Conservation (phyloP, 2,888 invertebrate genomes). For the Holacanthella duospinosa region DNA sequence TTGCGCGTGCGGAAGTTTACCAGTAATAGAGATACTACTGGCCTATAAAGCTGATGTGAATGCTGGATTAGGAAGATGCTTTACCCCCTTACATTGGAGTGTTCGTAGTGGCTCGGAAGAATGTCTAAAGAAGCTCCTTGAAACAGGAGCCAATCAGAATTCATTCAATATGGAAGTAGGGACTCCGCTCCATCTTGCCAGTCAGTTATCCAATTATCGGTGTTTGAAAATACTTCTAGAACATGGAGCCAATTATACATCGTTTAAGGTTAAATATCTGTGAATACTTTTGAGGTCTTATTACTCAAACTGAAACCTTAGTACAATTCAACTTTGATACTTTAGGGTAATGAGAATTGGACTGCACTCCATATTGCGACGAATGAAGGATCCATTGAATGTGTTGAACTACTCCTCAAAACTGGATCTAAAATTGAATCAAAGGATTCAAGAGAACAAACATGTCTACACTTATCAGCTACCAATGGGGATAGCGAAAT, state of each 20-base stretch:
- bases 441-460: conserved; percentile 54
- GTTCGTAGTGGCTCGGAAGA: conserved; percentile 63
- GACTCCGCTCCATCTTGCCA: conserved; percentile 72
- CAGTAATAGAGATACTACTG: conserved; percentile 13
- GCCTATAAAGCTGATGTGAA: conserved; percentile 17
- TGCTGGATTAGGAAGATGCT: conserved; percentile 39
- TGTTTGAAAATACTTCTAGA: conserved; percentile 62
- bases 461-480: conserved; percentile 73
- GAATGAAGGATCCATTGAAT: conserved; percentile 72
- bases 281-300: neutral
- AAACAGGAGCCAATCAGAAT: conserved; percentile 68
- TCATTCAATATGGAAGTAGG: conserved; percentile 11
- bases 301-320: too few species aligned
- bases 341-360: conserved; percentile 44
- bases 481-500: conserved; percentile 67
- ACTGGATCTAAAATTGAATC: conserved; percentile 63
- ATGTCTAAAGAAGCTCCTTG: conserved; percentile 61
- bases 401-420: conserved; percentile 59
- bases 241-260: conserved; percentile 53
- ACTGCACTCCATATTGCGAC: conserved; percentile 79
- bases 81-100: conserved; percentile 73
- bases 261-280: neutral
- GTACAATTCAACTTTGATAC: too few species aligned
- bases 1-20: conserved; percentile 14
- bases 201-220: conserved; percentile 57